These are phyloP conservation scores for Gobio gobio DNA, from an alignment of 2,113 vertebrate species.

Conservation along the genomic window DNA sequence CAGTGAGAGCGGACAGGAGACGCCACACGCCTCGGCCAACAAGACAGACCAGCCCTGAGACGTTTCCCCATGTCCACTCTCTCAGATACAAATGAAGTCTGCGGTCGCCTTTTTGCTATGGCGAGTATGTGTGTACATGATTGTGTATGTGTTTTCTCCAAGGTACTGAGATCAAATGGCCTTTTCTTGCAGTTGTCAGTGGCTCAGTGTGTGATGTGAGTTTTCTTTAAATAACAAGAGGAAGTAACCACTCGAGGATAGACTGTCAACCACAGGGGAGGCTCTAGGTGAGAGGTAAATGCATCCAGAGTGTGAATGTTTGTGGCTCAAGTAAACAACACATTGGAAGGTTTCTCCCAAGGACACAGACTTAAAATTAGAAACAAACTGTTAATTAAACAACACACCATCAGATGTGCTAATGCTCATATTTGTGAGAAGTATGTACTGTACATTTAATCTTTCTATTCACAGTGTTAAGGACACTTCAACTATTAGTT, in stretches of 20 bases:
- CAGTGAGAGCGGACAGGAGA: conserved; percentile 1
- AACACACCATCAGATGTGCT: background rate
- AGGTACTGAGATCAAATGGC: conserved; percentile 28
- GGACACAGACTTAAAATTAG: background rate
- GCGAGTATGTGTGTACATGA: background rate
- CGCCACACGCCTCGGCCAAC: background rate
- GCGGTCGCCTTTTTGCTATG: background rate
- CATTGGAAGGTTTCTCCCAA: background rate
- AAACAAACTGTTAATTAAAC: background rate
- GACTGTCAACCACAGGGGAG: background rate
- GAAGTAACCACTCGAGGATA: background rate
- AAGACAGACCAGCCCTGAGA: background rate
- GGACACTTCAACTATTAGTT: too few species aligned
- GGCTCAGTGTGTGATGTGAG: conserved; percentile 26
- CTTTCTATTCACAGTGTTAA: too few species aligned
- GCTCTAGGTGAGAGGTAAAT: conserved; percentile 30
- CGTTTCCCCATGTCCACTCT: background rate
- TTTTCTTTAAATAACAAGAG: conserved; percentile 40
- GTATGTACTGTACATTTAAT: too few species aligned
- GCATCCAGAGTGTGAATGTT: conserved; percentile 8
- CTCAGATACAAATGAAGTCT: conserved; percentile 25
- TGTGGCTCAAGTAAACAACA: conserved; percentile 13
- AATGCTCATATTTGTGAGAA: background rate
- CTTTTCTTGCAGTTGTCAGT: conserved; percentile 23
- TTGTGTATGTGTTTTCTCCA: conserved; percentile 15